These are phyloP conservation scores for Atrichornis clamosus DNA, from an alignment of 2,113 vertebrate species.

Conservation along the genomic window DNA sequence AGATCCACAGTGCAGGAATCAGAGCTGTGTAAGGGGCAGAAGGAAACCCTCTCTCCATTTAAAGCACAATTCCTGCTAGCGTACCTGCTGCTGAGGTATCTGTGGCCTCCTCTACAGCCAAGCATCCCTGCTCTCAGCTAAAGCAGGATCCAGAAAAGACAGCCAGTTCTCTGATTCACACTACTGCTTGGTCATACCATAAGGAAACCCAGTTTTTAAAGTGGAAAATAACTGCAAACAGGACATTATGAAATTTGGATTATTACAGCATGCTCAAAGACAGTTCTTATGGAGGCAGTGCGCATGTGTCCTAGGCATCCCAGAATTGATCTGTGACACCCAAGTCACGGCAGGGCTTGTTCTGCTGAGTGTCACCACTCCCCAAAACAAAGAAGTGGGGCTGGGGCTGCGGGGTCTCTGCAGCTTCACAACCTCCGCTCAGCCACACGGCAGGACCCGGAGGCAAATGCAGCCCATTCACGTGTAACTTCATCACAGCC, in stretches of 20 bases:
- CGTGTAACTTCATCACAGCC: not conserved
- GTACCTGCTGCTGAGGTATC: not conserved
- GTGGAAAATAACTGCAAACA: not conserved
- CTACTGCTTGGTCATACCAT: not conserved
- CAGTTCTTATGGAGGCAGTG: accelerated
- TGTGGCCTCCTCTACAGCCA: not conserved
- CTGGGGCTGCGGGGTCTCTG: not conserved
- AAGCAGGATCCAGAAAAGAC: not conserved
- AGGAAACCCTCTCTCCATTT: not conserved
- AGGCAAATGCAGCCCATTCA: not conserved
- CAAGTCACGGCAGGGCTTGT: not conserved
- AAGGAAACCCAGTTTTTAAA: not conserved
- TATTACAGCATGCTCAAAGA: not conserved
- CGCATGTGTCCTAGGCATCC: accelerated
- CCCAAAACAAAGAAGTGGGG: accelerated
- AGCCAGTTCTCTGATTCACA: not conserved
- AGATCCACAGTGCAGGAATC: not conserved
- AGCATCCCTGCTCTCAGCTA: not conserved
- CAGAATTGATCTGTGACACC: not conserved
- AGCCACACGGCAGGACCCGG: not conserved
- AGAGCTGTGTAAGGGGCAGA: not conserved
- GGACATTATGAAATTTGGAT: not conserved
- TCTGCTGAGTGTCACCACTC: not conserved
- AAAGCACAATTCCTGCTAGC: not conserved
- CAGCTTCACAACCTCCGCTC: not conserved